Conservation (phyloP, 2,797 vertebrate species). For the Parauchenoglanis punctatus region DNA sequence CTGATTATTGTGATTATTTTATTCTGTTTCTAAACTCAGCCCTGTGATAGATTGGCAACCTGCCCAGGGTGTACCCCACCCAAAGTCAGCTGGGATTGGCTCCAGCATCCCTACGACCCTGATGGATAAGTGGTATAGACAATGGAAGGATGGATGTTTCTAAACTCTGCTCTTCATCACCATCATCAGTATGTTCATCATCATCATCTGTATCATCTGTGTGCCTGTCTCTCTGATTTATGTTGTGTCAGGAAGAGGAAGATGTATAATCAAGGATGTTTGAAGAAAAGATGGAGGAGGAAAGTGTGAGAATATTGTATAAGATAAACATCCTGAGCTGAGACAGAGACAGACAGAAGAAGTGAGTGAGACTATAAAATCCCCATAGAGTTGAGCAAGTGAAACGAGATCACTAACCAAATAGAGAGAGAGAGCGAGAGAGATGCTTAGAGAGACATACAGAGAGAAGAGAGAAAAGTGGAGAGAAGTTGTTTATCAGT, state of each 20-base stretch:
- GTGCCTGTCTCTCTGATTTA: constrained; percentile 41
- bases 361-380: constrained; percentile 33
- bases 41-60: not conserved
- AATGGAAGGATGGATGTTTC: not conserved
- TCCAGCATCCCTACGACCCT: too few species aligned
- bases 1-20: not conserved
- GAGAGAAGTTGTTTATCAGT: constrained; percentile 51
- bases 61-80: too few species aligned
- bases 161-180: not conserved
- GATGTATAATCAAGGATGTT: not conserved
- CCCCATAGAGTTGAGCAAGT: constrained; percentile 22
- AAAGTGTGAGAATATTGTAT: constrained; percentile 1
- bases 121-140: too few species aligned
- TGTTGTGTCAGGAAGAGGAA: constrained; percentile 38
- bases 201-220: not conserved
- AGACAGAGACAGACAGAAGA: constrained; percentile 4
- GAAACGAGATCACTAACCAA: constrained; percentile 13
- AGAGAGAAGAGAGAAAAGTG: constrained; percentile 27
- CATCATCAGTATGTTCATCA: not conserved
- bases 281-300: constrained; percentile 27
- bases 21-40: not conserved
- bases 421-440: constrained; percentile 15
- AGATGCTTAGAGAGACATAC: constrained; percentile 14
- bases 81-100: too few species aligned
- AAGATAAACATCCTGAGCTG: constrained; percentile 5